Evolutionary conservation across 1,140 invertebrate genomes (phyloP).

Genomic region (Pseudobourletiella spinata): DNA sequence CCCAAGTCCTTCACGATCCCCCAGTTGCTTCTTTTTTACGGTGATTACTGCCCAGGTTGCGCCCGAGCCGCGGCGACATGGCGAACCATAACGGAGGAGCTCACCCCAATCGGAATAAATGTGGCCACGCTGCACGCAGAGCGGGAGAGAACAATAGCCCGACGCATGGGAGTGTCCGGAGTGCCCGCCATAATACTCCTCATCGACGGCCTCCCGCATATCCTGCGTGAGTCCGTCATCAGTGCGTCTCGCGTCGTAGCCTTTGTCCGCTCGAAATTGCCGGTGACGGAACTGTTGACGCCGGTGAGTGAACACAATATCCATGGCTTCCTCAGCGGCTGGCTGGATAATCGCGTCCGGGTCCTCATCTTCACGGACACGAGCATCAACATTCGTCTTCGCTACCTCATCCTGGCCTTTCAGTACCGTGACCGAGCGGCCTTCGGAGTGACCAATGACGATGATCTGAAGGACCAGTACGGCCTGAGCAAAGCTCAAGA

Average conservation of each 20-base stretch:
- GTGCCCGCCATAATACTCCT: conserved; percentile 74
- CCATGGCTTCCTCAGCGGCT: conserved; percentile 70
- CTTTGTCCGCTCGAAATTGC: conserved; percentile 74
- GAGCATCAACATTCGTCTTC: conserved; percentile 58
- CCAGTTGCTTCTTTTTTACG: conserved; percentile 33
- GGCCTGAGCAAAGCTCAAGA: conserved; percentile 64
- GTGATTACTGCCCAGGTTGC: conserved; percentile 33
- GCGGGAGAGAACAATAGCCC: conserved; percentile 61
- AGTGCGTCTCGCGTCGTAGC: conserved; percentile 70
- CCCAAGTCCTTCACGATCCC: conserved; percentile 29
- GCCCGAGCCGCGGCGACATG: conserved; percentile 31
- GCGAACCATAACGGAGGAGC: conserved; percentile 32
- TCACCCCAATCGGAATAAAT: conserved; percentile 31
- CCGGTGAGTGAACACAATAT: conserved; percentile 62
- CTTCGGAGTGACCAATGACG: conserved; percentile 17
- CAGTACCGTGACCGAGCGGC: conserved; percentile 68
- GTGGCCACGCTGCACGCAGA: conserved; percentile 71
- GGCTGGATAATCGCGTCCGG: conserved; percentile 82
- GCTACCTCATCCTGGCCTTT: conserved; percentile 82
- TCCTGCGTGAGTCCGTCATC: conserved; percentile 66
- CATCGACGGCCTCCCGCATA: conserved; percentile 65
- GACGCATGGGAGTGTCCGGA: conserved; percentile 64
- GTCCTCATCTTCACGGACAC: conserved; percentile 75
- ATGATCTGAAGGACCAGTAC: conserved; percentile 45
- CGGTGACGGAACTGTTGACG: conserved; percentile 60